These are phyloP conservation scores for Atethmia centrago DNA, from an alignment of 2,888 invertebrate species.

Conservation along the genomic window DNA sequence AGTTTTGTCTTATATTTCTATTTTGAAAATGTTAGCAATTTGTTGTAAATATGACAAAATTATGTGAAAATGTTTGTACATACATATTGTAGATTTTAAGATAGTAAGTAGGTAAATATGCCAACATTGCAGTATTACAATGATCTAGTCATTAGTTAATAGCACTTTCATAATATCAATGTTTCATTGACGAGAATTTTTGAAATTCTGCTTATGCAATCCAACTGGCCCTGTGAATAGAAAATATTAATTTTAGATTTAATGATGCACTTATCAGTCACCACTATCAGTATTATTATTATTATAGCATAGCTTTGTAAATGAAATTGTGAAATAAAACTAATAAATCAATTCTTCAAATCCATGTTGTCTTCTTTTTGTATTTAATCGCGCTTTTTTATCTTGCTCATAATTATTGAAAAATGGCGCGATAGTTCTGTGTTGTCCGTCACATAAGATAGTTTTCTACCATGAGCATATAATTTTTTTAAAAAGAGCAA, in stretches of 20 bases:
- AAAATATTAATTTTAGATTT: slow-evolving; percentile 27
- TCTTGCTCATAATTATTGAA: background rate
- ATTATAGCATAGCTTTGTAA: slow-evolving; percentile 51
- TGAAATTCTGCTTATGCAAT: slow-evolving; percentile 31
- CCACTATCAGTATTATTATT: slow-evolving; percentile 50
- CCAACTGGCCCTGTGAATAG: slow-evolving; percentile 21
- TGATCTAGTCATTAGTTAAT: slow-evolving; percentile 60
- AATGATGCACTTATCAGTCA: slow-evolving; percentile 38
- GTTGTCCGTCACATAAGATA: background rate
- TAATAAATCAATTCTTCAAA: slow-evolving; percentile 46
- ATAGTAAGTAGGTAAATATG: slow-evolving; percentile 29
- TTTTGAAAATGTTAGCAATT: slow-evolving; percentile 13
- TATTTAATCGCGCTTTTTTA: background rate
- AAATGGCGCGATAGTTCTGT: slow-evolving; percentile 1
- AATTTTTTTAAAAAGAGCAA: too few species aligned
- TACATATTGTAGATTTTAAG: slow-evolving; percentile 45
- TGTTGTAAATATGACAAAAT: slow-evolving; percentile 62
- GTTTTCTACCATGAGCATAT: slow-evolving; percentile 7
- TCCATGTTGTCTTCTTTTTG: slow-evolving; percentile 14
- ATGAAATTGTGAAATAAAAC: slow-evolving; percentile 54
- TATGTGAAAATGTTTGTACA: slow-evolving; percentile 60
- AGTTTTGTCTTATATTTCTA: background rate
- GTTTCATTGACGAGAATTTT: slow-evolving; percentile 30
- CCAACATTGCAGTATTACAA: slow-evolving; percentile 58
- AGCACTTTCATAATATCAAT: slow-evolving; percentile 30